Evolutionary conservation across 2,797 vertebrate genomes (phyloP).

Genomic region (Scomberomorus guttatus): DNA sequence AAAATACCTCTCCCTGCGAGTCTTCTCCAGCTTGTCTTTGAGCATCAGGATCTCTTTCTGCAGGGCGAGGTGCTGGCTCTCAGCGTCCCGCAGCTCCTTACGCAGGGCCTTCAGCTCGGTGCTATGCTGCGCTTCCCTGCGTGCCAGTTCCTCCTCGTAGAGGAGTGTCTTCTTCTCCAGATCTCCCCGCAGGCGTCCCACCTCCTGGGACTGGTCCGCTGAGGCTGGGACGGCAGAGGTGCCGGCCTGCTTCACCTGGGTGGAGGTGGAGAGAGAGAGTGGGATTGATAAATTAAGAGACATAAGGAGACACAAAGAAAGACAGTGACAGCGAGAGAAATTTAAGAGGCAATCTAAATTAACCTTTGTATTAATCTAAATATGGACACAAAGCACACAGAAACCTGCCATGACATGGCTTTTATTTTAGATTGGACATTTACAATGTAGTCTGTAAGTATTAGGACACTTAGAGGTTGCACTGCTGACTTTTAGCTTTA

Average conservation of each 20-base stretch:
- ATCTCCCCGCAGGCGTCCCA: constrained; percentile 92
- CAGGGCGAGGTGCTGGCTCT: constrained; percentile 94
- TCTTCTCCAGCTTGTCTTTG: constrained; percentile 98
- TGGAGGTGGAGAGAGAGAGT: neutral
- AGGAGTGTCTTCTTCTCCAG: constrained; percentile 94
- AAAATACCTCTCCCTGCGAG: constrained; percentile 92
- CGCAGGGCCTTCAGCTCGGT: constrained; percentile 93
- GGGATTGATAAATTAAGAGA: neutral
- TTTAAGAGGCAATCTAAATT: too few species aligned
- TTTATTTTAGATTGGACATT: too few species aligned
- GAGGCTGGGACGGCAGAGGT: constrained; percentile 81
- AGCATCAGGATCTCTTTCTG: constrained; percentile 98
- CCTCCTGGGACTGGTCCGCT: constrained; percentile 93
- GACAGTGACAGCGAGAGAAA: too few species aligned
- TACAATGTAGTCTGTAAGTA: too few species aligned
- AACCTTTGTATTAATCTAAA: too few species aligned
- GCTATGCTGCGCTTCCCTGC: constrained; percentile 91
- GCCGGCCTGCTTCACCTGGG: constrained; percentile 92
- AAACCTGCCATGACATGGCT: too few species aligned
- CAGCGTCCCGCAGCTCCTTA: constrained; percentile 95
- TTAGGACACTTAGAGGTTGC: too few species aligned
- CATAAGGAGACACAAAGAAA: neutral
- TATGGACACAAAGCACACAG: too few species aligned
- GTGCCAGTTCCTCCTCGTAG: constrained; percentile 93
- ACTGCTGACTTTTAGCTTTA: neutral